Evolutionary conservation across 2,888 invertebrate species (phyloP).

Genomic region (Perizoma flavofasciatum): DNA sequence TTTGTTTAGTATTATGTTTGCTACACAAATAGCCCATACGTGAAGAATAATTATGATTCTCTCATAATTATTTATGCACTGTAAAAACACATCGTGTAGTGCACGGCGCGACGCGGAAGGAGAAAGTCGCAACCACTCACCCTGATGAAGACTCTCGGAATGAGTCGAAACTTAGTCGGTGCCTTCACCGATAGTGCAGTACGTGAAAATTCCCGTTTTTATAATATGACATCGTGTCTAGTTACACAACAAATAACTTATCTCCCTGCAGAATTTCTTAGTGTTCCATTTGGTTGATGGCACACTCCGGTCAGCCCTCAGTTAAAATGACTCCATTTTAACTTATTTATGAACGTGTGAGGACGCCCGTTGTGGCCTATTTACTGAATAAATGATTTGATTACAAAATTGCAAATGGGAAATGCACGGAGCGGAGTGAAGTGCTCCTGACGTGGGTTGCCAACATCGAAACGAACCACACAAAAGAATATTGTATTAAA

Average conservation of each 20-base stretch:
- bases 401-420: constrained; percentile 44
- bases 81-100: no score
- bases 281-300: constrained; percentile 33
- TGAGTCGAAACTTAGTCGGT: no score
- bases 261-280: constrained; percentile 33
- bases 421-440: constrained; percentile 36
- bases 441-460: constrained; percentile 32
- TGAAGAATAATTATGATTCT: no score
- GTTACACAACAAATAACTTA: constrained; percentile 25
- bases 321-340: constrained; percentile 39
- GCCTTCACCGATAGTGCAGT: no score
- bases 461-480: constrained; percentile 28
- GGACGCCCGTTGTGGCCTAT: constrained; percentile 41
- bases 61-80: constrained; percentile 14
- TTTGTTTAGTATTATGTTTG: background rate
- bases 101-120: no score
- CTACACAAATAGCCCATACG: background rate
- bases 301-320: constrained; percentile 32
- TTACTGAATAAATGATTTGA: constrained; percentile 44
- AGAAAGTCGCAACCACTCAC: no score
- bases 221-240: constrained; percentile 12
- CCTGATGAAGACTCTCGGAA: no score
- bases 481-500: constrained; percentile 41
- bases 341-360: constrained; percentile 41
- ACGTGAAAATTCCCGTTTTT: no score